A percentile compares a stretch with the other conserved stretches of the same genome.
These are phyloP conservation scores for Melanerpes formicivorus DNA, from an alignment of 2,113 vertebrate genomes.

Conservation along the genomic window DNA sequence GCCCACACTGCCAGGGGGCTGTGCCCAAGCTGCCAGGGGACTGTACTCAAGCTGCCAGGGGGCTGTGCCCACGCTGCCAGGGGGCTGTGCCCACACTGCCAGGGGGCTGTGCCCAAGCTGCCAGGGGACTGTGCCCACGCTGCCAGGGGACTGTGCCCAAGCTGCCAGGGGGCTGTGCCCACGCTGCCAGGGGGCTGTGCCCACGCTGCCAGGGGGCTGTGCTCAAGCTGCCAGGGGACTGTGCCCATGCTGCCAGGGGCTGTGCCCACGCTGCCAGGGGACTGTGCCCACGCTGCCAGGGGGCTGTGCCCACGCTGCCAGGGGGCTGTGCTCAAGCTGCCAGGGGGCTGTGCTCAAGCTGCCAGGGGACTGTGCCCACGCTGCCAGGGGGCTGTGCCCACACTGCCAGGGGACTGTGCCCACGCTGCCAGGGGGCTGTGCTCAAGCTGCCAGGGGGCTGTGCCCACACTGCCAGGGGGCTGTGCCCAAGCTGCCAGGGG, in stretches of 20 bases:
- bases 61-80: neutral
- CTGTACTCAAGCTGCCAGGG: neutral
- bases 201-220: neutral
- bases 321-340: too few species aligned
- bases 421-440: neutral
- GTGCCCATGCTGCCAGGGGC: neutral
- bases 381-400: neutral
- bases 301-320: neutral
- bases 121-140: too few species aligned
- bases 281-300: neutral
- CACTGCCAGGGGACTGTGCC: neutral
- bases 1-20: neutral
- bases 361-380: neutral
- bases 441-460: too few species aligned
- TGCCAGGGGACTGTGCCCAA: too few species aligned
- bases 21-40: too few species aligned
- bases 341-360: too few species aligned
- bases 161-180: neutral
- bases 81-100: neutral
- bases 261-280: neutral
- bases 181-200: neutral
- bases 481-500: neutral
- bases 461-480: neutral
- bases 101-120: neutral
- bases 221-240: neutral